These are phyloP conservation scores for Anguilla marmorata DNA, from an alignment of 2,797 vertebrate genomes.

Conservation along the genomic window DNA sequence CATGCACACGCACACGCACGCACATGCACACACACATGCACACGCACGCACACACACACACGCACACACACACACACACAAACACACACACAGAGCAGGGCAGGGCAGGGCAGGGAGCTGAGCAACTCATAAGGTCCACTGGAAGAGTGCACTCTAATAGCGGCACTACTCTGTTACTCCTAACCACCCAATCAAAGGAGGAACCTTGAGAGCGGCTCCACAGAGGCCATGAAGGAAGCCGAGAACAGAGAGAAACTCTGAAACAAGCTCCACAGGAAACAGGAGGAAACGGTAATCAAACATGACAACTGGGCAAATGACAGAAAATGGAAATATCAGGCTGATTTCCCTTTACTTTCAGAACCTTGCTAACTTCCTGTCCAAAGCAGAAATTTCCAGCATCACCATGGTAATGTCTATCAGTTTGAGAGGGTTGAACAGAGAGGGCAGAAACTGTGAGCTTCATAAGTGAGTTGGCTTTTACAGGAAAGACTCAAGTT, in stretches of 20 bases:
- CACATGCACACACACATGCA: neutral
- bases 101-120: neutral
- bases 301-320: neutral
- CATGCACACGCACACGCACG: neutral
- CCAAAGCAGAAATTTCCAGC: neutral
- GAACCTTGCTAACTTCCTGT: neutral
- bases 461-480: neutral
- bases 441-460: neutral
- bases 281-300: neutral
- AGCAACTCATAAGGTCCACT: conserved; percentile 9
- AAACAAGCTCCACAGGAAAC: conserved; percentile 2
- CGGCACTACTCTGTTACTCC: neutral
- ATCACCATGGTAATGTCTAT: neutral
- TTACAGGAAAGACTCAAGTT: neutral
- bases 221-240: neutral
- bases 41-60: neutral
- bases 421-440: neutral
- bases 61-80: neutral
- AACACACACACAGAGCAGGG: neutral
- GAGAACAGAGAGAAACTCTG: neutral
- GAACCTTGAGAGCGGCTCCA: neutral
- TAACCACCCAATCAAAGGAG: neutral
- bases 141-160: neutral
- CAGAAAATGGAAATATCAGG: neutral
- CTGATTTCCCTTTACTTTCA: neutral